These are phyloP conservation scores for Neoseiulus cucumeris DNA, from an alignment of 1,140 invertebrate genomes.

Conservation along the genomic window DNA sequence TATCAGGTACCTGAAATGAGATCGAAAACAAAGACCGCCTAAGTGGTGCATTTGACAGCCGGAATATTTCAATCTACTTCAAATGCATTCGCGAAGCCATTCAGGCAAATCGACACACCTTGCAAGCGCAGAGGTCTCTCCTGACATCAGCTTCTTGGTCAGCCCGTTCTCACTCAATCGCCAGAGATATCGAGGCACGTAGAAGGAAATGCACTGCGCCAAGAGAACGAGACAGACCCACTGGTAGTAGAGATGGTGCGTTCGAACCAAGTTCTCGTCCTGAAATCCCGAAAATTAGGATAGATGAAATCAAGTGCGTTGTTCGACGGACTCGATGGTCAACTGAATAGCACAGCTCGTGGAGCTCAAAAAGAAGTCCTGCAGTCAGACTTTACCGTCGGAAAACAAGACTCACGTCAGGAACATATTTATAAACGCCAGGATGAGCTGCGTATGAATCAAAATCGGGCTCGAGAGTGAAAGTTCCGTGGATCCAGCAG, in stretches of 20 bases:
- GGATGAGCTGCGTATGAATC: background rate
- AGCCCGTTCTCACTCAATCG: conserved; percentile 21
- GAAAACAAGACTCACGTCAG: background rate
- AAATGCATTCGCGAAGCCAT: no score
- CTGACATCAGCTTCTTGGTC: background rate
- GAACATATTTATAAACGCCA: background rate
- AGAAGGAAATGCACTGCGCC: conserved; percentile 78
- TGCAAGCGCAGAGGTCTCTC: background rate
- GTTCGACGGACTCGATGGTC: no score
- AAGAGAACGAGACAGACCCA: conserved; percentile 90
- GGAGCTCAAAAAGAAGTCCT: no score
- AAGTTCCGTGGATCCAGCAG: conserved; percentile 79
- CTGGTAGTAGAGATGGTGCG: conserved; percentile 65
- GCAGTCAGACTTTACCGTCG: background rate
- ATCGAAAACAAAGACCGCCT: no score
- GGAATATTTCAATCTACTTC: no score
- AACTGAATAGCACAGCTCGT: no score
- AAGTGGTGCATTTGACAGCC: no score
- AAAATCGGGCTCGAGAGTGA: conserved; percentile 36
- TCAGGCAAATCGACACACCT: background rate
- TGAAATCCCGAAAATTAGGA: background rate
- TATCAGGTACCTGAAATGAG: background rate
- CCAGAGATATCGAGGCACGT: conserved; percentile 84
- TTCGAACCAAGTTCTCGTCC: conserved; percentile 2
- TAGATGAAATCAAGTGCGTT: no score